These are phyloP conservation scores for Picathartes gymnocephalus DNA, from an alignment of 2,113 vertebrate species.

Conservation along the genomic window DNA sequence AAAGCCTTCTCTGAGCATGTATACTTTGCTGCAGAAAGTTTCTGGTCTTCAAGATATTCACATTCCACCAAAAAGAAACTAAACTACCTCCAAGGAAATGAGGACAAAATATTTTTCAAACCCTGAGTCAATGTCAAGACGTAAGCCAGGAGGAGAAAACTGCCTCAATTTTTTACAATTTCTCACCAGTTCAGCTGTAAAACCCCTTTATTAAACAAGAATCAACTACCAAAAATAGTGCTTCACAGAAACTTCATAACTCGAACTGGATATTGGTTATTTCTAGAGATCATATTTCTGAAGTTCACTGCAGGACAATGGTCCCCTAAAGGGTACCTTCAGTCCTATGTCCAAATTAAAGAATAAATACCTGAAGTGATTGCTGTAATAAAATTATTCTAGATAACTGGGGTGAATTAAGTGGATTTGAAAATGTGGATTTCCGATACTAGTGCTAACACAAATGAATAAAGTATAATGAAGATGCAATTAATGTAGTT, in stretches of 20 bases:
- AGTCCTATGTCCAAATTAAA: background rate
- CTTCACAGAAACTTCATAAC: background rate
- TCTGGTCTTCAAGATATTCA: background rate
- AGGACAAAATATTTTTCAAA: background rate
- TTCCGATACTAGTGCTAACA: background rate
- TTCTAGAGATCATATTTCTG: background rate
- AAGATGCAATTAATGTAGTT: background rate
- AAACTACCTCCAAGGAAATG: background rate
- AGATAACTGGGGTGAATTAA: background rate
- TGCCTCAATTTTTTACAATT: background rate
- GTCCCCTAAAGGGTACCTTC: background rate
- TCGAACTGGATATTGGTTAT: background rate
- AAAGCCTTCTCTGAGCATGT: background rate
- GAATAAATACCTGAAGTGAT: background rate
- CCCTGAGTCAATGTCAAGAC: fast-evolving
- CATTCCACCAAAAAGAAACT: background rate
- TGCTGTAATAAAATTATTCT: background rate
- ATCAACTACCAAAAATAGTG: background rate
- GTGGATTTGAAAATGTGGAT: background rate
- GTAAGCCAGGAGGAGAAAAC: background rate
- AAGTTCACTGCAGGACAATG: background rate
- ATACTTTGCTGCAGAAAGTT: background rate
- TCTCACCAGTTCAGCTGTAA: background rate
- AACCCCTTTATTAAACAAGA: background rate
- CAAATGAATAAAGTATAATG: background rate